Percentiles rank a stretch among this genome's conserved stretches.
phyloP scores from a whole-genome alignment of 2,113 vertebrate genomes.

The Opisthocomus hoazin region DNA sequence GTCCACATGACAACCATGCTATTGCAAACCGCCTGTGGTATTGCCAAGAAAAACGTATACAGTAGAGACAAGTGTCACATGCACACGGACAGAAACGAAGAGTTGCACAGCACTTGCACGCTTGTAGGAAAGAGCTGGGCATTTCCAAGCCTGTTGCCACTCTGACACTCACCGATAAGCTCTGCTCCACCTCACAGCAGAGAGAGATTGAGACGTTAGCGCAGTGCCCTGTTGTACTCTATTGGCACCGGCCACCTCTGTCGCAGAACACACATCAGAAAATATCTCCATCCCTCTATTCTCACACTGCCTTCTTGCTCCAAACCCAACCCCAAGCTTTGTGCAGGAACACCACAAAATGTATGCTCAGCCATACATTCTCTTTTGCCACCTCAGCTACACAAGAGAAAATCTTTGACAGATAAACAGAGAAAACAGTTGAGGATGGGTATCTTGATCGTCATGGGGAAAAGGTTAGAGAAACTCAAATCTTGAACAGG shows the following conservation, averaged over 20 bases:
- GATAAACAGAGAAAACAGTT: not conserved
- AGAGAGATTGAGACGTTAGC: not conserved
- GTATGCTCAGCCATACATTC: not conserved
- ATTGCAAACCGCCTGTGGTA: not conserved
- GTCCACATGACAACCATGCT: not conserved
- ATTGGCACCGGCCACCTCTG: fast-evolving
- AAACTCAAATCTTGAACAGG: not conserved
- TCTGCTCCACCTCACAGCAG: not conserved
- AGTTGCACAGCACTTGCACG: not conserved
- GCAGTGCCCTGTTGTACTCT: not conserved
- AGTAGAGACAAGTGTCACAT: not conserved
- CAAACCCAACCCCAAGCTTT: not conserved
- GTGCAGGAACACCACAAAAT: not conserved
- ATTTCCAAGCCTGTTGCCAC: not conserved
- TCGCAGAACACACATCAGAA: not conserved
- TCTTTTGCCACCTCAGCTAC: not conserved
- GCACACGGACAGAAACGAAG: not conserved
- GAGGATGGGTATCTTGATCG: not conserved
- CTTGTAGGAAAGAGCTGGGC: not conserved
- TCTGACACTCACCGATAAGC: not conserved
- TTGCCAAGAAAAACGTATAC: not conserved
- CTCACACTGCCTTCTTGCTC: not conserved
- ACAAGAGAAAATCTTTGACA: not conserved
- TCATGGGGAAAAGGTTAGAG: not conserved
- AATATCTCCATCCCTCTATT: not conserved